Percentiles rank a stretch among this genome's conserved stretches.
Evolutionary conservation across 2,797 vertebrate species (phyloP).

Genomic region (Zalophus californianus): DNA sequence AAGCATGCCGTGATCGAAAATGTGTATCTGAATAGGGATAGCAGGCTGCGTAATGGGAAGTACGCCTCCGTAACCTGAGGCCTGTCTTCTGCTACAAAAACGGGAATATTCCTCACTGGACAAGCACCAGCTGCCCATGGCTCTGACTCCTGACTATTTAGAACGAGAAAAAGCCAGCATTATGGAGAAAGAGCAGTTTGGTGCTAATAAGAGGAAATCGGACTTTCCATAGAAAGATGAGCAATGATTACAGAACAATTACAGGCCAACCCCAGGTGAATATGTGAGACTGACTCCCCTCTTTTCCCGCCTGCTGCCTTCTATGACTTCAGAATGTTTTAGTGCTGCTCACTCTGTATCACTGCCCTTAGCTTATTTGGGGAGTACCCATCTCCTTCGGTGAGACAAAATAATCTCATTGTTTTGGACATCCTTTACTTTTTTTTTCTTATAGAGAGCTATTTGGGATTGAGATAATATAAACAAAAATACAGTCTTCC

Average conservation of each 20-base stretch:
- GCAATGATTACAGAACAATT: not conserved
- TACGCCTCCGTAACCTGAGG: conserved; percentile 67
- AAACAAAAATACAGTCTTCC: not conserved
- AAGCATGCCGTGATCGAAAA: not conserved
- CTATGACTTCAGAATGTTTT: not conserved
- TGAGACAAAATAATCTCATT: not conserved
- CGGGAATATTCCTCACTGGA: conserved; percentile 81
- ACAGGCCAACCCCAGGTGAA: not conserved
- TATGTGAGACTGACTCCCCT: not conserved
- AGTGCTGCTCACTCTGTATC: not conserved
- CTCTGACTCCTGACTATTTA: conserved; percentile 75
- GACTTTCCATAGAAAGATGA: not conserved
- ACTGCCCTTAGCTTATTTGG: not conserved
- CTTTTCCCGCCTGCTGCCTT: rapidly evolving
- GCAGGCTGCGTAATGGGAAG: conserved; percentile 47
- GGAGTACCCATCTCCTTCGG: not conserved
- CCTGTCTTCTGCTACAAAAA: conserved; percentile 74
- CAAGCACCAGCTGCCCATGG: conserved; percentile 79
- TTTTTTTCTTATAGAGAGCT: not conserved
- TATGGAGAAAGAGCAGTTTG: conserved; percentile 53
- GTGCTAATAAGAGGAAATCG: not conserved
- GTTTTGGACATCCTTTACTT: not conserved
- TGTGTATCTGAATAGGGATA: not conserved
- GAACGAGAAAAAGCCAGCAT: conserved; percentile 52
- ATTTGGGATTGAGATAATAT: not conserved